A percentile compares a stretch with the other conserved stretches of the same genome.
phyloP scores from a whole-genome alignment of 2,888 invertebrate genomes.

The Bruchidius siliquastri region DNA sequence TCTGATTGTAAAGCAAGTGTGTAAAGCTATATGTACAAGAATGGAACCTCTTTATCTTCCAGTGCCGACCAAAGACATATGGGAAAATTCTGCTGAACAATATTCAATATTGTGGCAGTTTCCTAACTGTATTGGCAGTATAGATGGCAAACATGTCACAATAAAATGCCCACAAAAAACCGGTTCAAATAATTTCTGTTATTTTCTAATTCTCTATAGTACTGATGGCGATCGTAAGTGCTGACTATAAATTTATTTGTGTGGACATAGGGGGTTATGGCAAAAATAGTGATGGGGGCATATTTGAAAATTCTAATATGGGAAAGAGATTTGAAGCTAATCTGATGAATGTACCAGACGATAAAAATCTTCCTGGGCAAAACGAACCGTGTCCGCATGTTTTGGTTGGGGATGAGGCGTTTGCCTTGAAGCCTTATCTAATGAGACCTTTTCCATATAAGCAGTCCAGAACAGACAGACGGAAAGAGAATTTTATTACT shows the following conservation, averaged over 20 bases:
- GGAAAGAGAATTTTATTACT: no score
- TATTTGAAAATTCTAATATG: slow-evolving; percentile 20
- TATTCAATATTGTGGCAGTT: slow-evolving; percentile 19
- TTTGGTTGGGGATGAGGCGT: slow-evolving; percentile 27
- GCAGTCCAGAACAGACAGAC: no score
- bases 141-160: slow-evolving; percentile 23
- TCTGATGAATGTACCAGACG: slow-evolving; percentile 20
- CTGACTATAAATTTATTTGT: slow-evolving; percentile 15
- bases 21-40: slow-evolving; percentile 16
- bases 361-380: slow-evolving; percentile 23
- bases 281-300: slow-evolving; percentile 19
- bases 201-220: slow-evolving; percentile 20
- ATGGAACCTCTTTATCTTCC: slow-evolving; percentile 11
- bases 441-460: slow-evolving; percentile 16
- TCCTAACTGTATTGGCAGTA: slow-evolving; percentile 19
- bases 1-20: slow-evolving; percentile 17
- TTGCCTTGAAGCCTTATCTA: slow-evolving; percentile 22
- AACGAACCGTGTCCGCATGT: slow-evolving; percentile 18
- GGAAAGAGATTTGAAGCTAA: slow-evolving; percentile 19
- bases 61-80: slow-evolving; percentile 16
- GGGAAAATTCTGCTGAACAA: no score
- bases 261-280: slow-evolving; percentile 15
- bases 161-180: slow-evolving; percentile 21
- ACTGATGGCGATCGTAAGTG: slow-evolving; percentile 16
- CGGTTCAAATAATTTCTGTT: slow-evolving; percentile 18